Evolutionary conservation across 2,797 vertebrate genomes (phyloP).

Genomic region (Denticeps clupeoides): DNA sequence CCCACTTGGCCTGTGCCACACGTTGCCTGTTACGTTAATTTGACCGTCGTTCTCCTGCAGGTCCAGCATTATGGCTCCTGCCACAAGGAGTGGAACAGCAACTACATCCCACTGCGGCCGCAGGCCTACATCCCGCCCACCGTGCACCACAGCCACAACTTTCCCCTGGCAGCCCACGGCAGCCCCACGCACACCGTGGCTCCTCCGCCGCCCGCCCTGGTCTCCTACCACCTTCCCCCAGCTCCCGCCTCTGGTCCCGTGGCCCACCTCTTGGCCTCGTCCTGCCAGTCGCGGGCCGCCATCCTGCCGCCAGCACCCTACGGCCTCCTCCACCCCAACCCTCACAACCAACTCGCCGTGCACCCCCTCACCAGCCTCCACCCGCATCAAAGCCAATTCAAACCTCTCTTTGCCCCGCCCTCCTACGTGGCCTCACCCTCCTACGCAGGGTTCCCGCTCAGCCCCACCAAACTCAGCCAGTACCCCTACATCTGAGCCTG

Average conservation of each 20-base stretch:
- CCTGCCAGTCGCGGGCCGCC: conserved; percentile 57
- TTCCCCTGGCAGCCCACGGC: conserved; percentile 72
- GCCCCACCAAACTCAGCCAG: conserved; percentile 90
- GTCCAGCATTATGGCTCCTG: conserved; percentile 77
- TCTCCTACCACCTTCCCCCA: conserved; percentile 46
- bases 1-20: too few relatives aligned
- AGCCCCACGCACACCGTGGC: conserved; percentile 72
- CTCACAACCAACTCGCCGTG: conserved; percentile 29
- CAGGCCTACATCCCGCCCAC: conserved; percentile 79
- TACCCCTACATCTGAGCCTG: conserved; percentile 87
- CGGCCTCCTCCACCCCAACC: conserved; percentile 58
- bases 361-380: conserved; percentile 43
- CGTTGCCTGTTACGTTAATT: not conserved
- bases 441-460: conserved; percentile 86
- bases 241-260: conserved; percentile 56
- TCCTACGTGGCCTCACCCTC: conserved; percentile 85
- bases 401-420: conserved; percentile 79
- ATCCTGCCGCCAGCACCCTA: conserved; percentile 82
- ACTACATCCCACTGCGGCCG: conserved; percentile 75
- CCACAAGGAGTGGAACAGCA: conserved; percentile 90
- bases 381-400: conserved; percentile 71
- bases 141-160: conserved; percentile 69
- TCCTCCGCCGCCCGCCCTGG: conserved; percentile 42
- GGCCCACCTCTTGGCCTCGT: conserved; percentile 73
- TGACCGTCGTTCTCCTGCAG: conserved; percentile 36